These are phyloP conservation scores for Lithodes maja DNA, from an alignment of 2,888 invertebrate species.

Conservation along the genomic window DNA sequence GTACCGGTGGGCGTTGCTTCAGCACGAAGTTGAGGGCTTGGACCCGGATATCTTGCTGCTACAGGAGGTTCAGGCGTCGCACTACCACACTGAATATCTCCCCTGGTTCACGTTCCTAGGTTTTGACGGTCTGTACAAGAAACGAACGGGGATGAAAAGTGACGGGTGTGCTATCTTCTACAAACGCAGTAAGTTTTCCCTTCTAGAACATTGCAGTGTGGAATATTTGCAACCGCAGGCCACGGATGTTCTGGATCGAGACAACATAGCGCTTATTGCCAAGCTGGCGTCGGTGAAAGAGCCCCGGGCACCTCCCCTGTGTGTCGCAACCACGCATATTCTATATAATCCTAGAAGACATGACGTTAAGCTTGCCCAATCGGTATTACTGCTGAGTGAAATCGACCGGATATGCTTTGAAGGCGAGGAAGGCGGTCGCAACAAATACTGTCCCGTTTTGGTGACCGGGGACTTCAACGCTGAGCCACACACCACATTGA, in stretches of 20 bases:
- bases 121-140: conserved; percentile 86
- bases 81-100: conserved; percentile 80
- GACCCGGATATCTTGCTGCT: conserved; percentile 82
- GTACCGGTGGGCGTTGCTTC: conserved; percentile 67
- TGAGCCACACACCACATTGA: conserved; percentile 83
- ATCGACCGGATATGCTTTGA: conserved; percentile 85
- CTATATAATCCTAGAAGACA: conserved; percentile 92
- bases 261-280: conserved; percentile 90
- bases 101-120: conserved; percentile 77
- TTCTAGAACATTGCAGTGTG: conserved; percentile 82
- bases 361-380: conserved; percentile 93
- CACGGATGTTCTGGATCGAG: conserved; percentile 83
- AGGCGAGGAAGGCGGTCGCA: conserved; percentile 73
- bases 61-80: conserved; percentile 92
- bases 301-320: conserved; percentile 71
- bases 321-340: conserved; percentile 95
- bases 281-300: conserved; percentile 80
- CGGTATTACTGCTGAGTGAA: conserved; percentile 88
- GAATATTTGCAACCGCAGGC: conserved; percentile 80
- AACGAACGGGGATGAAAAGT: conserved; percentile 84
- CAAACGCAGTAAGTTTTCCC: conserved; percentile 80
- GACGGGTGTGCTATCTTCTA: conserved; percentile 96
- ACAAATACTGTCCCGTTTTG: conserved; percentile 84
- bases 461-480: conserved; percentile 96
- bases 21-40: conserved; percentile 78